Percentiles rank a stretch among this genome's conserved stretches.
Evolutionary conservation across 1,140 invertebrate species (phyloP).

Genomic region (Rhagoletis zephyria): DNA sequence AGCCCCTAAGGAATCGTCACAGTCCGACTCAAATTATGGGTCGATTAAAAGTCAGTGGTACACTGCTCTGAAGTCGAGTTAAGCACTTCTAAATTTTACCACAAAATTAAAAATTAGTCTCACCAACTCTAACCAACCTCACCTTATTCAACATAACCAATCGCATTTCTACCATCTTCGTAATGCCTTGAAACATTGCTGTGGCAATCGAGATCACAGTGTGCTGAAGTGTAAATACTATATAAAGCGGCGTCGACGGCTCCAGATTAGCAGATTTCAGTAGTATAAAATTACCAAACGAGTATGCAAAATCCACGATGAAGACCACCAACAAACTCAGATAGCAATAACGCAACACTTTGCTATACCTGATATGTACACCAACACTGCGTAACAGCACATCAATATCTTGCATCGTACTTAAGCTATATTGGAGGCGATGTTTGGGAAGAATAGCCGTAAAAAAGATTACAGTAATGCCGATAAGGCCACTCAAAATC

Average conservation of each 20-base stretch:
- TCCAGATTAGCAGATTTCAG: constrained; percentile 60
- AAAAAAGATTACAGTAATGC: constrained; percentile 69
- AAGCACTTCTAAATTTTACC: too few species aligned
- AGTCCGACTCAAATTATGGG: too few species aligned
- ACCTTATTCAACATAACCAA: constrained; percentile 56
- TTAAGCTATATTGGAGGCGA: constrained; percentile 63
- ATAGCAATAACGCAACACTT: constrained; percentile 66
- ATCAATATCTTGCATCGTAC: constrained; percentile 66
- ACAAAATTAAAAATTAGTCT: too few species aligned
- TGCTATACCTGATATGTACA: constrained; percentile 71
- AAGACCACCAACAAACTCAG: constrained; percentile 62
- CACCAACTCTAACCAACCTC: neutral
- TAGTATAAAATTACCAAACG: constrained; percentile 63
- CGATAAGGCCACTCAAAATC: constrained; percentile 69
- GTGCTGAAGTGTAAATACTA: constrained; percentile 69
- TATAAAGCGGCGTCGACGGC: constrained; percentile 63
- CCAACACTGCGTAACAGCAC: constrained; percentile 63
- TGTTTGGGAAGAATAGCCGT: constrained; percentile 67
- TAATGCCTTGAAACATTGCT: constrained; percentile 66
- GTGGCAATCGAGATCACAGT: constrained; percentile 66
- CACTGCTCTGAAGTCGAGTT: too few species aligned
- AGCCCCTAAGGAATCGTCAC: too few species aligned
- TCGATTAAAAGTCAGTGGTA: too few species aligned
- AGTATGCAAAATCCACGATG: constrained; percentile 62
- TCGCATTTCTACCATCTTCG: constrained; percentile 67